These are phyloP conservation scores for Cephalopachus bancanus DNA, from an alignment of 2,797 vertebrate species.

Conservation along the genomic window DNA sequence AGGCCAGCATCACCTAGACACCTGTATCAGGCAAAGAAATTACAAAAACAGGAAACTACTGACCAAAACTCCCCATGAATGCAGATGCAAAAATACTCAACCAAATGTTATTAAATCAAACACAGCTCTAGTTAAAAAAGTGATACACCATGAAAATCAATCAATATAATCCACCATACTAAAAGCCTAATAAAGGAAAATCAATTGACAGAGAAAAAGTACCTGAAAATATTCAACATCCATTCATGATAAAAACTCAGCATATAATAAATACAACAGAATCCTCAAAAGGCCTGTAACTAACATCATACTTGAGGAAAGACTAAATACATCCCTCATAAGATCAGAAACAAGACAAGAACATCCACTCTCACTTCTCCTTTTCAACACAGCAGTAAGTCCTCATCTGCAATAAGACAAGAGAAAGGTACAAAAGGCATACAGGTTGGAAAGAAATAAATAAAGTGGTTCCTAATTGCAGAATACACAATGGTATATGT, in stretches of 20 bases:
- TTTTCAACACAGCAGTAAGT: not conserved
- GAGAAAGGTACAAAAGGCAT: not conserved
- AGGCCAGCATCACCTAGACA: not conserved
- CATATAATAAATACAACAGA: not conserved
- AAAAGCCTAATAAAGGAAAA: not conserved
- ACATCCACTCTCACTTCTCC: not conserved
- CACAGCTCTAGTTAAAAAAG: not conserved
- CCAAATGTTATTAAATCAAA: not conserved
- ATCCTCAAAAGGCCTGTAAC: not conserved
- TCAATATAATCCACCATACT: not conserved
- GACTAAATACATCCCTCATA: not conserved
- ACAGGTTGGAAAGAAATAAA: not conserved
- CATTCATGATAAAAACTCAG: not conserved
- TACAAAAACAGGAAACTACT: not conserved
- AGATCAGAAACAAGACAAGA: not conserved
- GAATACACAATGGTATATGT: not conserved
- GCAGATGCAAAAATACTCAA: not conserved
- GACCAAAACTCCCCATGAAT: not conserved
- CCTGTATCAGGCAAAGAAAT: not conserved
- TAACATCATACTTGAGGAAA: not conserved
- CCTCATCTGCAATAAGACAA: not conserved
- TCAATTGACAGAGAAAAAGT: not conserved
- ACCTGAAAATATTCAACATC: not conserved
- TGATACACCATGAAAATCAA: not conserved
- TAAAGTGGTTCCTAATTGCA: not conserved